Evolutionary conservation across 2,888 invertebrate genomes (phyloP).

Genomic region (Sthenelais limicola): DNA sequence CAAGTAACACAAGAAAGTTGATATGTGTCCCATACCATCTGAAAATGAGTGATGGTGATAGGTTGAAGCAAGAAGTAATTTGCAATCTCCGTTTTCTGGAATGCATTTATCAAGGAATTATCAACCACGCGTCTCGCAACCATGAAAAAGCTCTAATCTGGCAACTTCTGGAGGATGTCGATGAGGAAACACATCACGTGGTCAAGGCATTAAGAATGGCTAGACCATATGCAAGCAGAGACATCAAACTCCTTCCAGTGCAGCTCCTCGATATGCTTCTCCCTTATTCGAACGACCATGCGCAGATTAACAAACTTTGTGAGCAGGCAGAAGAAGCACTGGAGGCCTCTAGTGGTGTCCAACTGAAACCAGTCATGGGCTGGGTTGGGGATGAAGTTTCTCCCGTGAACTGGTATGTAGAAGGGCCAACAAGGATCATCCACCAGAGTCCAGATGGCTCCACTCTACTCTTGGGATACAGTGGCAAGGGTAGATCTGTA

Average conservation of each 20-base stretch:
- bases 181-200: constrained; percentile 83
- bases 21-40: constrained; percentile 60
- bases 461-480: constrained; percentile 19
- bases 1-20: constrained; percentile 59
- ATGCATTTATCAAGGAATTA: constrained; percentile 44
- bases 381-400: background rate
- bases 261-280: constrained; percentile 28
- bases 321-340: constrained; percentile 18
- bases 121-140: background rate
- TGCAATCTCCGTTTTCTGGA: constrained; percentile 59
- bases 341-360: background rate
- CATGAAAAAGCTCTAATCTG: background rate
- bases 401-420: constrained; percentile 33
- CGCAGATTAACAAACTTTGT: constrained; percentile 24
- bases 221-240: background rate
- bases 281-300: background rate
- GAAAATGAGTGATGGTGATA: constrained; percentile 49
- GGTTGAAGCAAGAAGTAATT: constrained; percentile 55
- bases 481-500: background rate
- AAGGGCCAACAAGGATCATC: constrained; percentile 24
- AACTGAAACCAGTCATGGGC: background rate
- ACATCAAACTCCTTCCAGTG: constrained; percentile 21
- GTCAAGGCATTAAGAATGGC: constrained; percentile 62
- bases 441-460: constrained; percentile 13
- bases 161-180: constrained; percentile 85